A percentile compares a stretch with the other conserved stretches of the same genome.
Conservation (phyloP, 2,797 vertebrate species). For the Urosaurus nigricauda region DNA sequence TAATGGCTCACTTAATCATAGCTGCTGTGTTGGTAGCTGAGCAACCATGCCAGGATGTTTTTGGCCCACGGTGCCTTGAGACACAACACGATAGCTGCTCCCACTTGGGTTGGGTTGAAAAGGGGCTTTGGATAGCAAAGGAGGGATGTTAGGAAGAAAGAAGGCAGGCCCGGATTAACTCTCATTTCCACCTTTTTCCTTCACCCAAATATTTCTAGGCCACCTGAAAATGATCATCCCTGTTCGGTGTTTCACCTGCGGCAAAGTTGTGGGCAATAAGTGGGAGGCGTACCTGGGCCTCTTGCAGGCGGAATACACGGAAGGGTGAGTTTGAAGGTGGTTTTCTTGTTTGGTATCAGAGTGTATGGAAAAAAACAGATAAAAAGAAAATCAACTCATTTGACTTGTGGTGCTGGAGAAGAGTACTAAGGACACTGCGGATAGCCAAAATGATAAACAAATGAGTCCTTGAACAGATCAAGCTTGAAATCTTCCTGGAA, state of each 20-base stretch:
- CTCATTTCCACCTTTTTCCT: not conserved
- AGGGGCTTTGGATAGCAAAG: not conserved
- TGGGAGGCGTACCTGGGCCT: conserved; percentile 94
- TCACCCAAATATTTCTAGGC: not conserved
- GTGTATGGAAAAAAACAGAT: too few species aligned
- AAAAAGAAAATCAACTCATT: too few species aligned
- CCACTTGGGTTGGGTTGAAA: not conserved
- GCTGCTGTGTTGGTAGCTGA: not conserved
- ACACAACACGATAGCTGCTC: not conserved
- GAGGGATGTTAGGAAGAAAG: not conserved
- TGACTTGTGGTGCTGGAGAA: too few species aligned
- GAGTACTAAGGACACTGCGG: too few species aligned
- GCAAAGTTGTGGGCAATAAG: conserved; percentile 95
- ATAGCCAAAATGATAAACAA: too few species aligned
- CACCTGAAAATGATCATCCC: conserved; percentile 89
- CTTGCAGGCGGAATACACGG: conserved; percentile 93
- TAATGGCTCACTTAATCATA: not conserved
- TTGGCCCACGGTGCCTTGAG: too few species aligned
- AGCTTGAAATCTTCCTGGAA: too few species aligned
- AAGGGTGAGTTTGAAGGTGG: conserved; percentile 82
- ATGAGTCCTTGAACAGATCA: too few species aligned
- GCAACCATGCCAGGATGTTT: not conserved
- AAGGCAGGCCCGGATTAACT: not conserved
- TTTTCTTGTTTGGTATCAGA: not conserved
- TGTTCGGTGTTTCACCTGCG: conserved; percentile 92